Conservation (phyloP, 1,140 invertebrate species). For the Reticulitermes speratus region DNA sequence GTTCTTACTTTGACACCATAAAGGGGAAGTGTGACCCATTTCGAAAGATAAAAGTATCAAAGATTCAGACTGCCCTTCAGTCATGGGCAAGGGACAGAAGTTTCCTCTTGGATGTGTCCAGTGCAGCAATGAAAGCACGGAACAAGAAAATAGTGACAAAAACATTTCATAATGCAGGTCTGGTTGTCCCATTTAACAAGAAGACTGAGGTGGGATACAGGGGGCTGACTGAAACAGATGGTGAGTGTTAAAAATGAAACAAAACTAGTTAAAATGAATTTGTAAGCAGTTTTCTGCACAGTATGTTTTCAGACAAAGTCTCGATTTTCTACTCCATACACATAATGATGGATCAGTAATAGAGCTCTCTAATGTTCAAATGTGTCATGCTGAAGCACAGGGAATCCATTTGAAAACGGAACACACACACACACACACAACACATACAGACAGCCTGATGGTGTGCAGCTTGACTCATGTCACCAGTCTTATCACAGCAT, state of each 20-base stretch:
- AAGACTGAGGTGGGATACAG: conserved; percentile 80
- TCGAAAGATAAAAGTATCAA: conserved; percentile 57
- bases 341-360: too few relatives aligned
- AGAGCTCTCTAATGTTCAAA: too few relatives aligned
- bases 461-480: too few relatives aligned
- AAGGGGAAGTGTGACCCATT: conserved; percentile 64
- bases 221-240: conserved; percentile 68
- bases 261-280: neutral
- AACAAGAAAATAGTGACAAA: conserved; percentile 70
- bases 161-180: conserved; percentile 81
- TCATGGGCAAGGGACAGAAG: conserved; percentile 63
- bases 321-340: too few relatives aligned
- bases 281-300: too few relatives aligned
- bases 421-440: too few relatives aligned
- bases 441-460: too few relatives aligned
- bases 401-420: too few relatives aligned
- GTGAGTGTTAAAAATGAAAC: conserved; percentile 50
- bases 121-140: conserved; percentile 59
- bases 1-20: conserved; percentile 61
- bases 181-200: conserved; percentile 84
- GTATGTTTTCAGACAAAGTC: too few relatives aligned
- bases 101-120: conserved; percentile 60
- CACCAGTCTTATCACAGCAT: too few relatives aligned
- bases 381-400: too few relatives aligned
- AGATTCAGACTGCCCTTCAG: conserved; percentile 62